Conservation (phyloP, 2,888 invertebrate species). For the Cataglyphis cursor region DNA sequence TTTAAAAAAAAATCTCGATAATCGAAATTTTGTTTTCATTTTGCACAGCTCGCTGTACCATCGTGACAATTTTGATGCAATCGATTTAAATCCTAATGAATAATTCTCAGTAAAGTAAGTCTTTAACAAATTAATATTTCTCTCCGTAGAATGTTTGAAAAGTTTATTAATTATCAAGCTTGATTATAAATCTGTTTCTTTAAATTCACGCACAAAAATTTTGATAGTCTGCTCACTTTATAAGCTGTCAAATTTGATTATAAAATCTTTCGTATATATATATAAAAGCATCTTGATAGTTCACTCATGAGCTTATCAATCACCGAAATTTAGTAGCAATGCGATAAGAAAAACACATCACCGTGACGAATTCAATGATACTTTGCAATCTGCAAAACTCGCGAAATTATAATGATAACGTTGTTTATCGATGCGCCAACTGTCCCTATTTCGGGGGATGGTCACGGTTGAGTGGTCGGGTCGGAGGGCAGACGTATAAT, state of each 20-base stretch:
- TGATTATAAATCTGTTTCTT: background rate
- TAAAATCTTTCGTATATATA: background rate
- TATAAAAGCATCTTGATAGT: background rate
- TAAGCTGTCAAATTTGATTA: constrained; percentile 6
- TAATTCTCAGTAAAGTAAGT: background rate
- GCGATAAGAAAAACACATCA: constrained; percentile 12
- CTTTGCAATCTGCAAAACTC: constrained; percentile 27
- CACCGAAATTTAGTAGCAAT: background rate
- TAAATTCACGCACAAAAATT: constrained; percentile 4
- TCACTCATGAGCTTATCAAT: background rate
- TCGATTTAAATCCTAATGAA: background rate
- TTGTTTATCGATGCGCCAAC: constrained; percentile 38
- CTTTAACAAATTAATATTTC: background rate
- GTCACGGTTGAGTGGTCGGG: constrained; percentile 82
- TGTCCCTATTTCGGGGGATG: constrained; percentile 61
- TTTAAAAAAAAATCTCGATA: background rate
- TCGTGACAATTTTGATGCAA: background rate
- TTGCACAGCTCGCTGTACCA: background rate
- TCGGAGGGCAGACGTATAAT: constrained; percentile 85
- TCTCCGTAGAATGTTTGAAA: background rate
- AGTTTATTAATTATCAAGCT: background rate
- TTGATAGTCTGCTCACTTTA: background rate
- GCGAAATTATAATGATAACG: background rate
- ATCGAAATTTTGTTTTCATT: background rate
- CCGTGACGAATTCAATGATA: constrained; percentile 3